phyloP scores from a whole-genome alignment of 37 sponge, comb jelly and placozoan genomes.

The Chondrosia reniformis region DNA sequence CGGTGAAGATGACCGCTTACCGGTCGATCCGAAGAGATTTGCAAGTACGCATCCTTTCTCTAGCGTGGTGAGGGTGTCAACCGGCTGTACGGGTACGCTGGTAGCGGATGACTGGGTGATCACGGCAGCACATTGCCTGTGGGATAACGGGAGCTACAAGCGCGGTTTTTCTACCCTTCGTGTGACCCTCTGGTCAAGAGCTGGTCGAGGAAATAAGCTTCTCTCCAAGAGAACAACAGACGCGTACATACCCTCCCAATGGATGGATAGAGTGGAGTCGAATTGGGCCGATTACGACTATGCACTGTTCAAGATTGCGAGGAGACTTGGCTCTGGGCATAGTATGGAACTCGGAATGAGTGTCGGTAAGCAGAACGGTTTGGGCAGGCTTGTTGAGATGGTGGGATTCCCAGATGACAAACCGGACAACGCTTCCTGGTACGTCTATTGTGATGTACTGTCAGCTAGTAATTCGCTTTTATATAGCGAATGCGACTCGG shows the following conservation, averaged over 20 bases:
- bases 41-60: constrained; percentile 61
- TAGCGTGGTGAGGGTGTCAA: constrained; percentile 67
- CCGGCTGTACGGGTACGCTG: constrained; percentile 83
- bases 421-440: constrained; percentile 49
- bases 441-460: constrained; percentile 37
- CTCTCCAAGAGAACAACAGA: constrained; percentile 38
- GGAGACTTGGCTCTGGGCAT: constrained; percentile 22
- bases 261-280: constrained; percentile 43
- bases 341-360: constrained; percentile 70
- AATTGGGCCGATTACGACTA: constrained; percentile 78
- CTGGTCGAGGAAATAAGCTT: constrained; percentile 41
- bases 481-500: constrained; percentile 77
- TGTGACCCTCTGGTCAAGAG: constrained; percentile 34
- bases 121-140: constrained; percentile 84
- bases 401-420: constrained; percentile 88
- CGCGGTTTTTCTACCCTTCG: constrained; percentile 44
- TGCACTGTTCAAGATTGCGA: constrained; percentile 43
- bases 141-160: constrained; percentile 53
- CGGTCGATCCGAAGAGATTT: constrained; percentile 42
- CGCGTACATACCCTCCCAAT: constrained; percentile 52
- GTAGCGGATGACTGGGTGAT: constrained; percentile 52
- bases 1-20: constrained; percentile 66
- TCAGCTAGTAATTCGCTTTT: constrained; percentile 51
- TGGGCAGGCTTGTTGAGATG: constrained; percentile 49
- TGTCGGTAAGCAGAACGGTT: constrained; percentile 48